phyloP scores from a whole-genome alignment of 2,113 vertebrate genomes.

The Brachypodius melanocephalos region DNA sequence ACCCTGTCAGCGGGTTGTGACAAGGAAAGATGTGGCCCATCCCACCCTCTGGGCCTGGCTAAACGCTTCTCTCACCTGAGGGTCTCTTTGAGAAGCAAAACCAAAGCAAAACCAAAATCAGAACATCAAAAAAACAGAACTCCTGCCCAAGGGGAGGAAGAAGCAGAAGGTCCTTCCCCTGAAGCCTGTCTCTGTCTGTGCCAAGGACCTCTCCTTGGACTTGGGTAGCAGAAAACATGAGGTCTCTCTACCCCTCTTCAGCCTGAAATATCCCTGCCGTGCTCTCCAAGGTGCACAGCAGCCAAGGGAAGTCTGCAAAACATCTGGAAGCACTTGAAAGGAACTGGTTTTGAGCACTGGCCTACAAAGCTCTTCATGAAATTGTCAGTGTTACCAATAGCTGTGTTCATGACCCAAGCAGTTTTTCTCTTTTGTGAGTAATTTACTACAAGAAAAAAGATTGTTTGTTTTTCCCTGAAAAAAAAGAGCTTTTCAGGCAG shows the following conservation, averaged over 20 bases:
- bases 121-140: not conserved
- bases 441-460: not conserved
- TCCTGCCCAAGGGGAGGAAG: not conserved
- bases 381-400: not conserved
- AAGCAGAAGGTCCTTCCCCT: not conserved
- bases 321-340: not conserved
- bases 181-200: not conserved
- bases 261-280: not conserved
- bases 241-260: not conserved
- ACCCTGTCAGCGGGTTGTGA: not conserved
- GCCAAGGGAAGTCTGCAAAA: not conserved
- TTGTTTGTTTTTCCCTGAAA: not conserved
- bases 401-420: not conserved
- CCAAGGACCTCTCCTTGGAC: not conserved
- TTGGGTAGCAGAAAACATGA: not conserved
- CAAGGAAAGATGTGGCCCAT: not conserved
- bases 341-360: fast-evolving
- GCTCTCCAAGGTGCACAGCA: fast-evolving
- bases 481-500: not conserved
- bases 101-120: not conserved
- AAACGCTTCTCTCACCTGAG: not conserved
- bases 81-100: not conserved
- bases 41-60: not conserved
- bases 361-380: not conserved
- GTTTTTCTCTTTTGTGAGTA: not conserved